A percentile compares a stretch with the other conserved stretches of the same genome.
Conservation (phyloP, 2,888 invertebrate genomes). For the Netelia fuscicornis region DNA sequence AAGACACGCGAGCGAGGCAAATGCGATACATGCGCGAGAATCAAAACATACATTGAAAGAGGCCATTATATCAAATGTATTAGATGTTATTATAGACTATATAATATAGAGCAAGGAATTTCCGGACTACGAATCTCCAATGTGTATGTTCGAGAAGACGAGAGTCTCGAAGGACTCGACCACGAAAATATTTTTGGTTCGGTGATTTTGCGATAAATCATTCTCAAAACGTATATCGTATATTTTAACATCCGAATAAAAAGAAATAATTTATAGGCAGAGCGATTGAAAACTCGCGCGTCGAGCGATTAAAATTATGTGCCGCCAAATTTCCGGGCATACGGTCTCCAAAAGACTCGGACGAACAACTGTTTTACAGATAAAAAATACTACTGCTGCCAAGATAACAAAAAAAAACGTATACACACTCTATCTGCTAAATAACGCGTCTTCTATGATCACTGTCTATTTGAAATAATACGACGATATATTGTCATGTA, state of each 20-base stretch:
- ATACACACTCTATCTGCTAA: conserved; percentile 57
- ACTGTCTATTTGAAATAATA: conserved; percentile 62
- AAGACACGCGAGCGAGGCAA: not conserved
- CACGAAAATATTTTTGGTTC: conserved; percentile 29
- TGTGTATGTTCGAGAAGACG: conserved; percentile 43
- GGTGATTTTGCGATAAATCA: not conserved
- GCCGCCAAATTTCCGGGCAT: not conserved
- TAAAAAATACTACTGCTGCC: conserved; percentile 55
- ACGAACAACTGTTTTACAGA: conserved; percentile 19
- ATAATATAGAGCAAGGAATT: conserved; percentile 47
- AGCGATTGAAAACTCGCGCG: not conserved
- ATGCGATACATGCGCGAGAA: conserved; percentile 46
- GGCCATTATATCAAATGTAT: conserved; percentile 68
- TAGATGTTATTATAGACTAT: conserved; percentile 64
- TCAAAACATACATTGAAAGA: conserved; percentile 66
- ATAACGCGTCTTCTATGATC: conserved; percentile 62
- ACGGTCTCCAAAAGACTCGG: not conserved
- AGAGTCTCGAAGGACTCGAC: conserved; percentile 17
- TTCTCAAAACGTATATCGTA: conserved; percentile 15
- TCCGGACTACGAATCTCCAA: conserved; percentile 7
- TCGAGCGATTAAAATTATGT: conserved; percentile 6
- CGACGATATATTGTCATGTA: conserved; percentile 53
- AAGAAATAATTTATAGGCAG: not conserved
- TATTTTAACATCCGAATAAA: conserved; percentile 12
- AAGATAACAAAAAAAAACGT: conserved; percentile 48